Base-by-base conservation (phyloP, 2,888 invertebrate species). In the Cabera pusaria region DNA sequence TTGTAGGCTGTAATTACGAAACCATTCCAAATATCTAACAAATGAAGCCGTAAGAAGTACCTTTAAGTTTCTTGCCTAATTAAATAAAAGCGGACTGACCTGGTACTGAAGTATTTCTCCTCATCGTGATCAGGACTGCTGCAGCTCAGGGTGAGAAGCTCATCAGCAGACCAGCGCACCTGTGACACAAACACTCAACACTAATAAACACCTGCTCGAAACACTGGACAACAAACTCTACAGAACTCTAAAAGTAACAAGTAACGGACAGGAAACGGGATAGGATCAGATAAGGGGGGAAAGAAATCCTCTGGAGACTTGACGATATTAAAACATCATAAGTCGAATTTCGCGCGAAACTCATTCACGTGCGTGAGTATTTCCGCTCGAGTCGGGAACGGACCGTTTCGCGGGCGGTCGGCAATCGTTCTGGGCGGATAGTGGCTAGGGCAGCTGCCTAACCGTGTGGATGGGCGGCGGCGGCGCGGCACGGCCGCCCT, bases 401-500 rank as follows among this genome's bases (percentile, higher is more conserved):
- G 71, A 81, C 87, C 84, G 87, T 68, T 51, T 73, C 76, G 78
- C 56, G 65, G 70, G 81, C 82, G 77, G 72, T 65, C 78, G 72
- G 62, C 59, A 70, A 59, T 61, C 82, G 76, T 77, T 86, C 86
- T 86, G 85, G 83, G 81, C 80, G 81, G 82, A 75, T 69, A 72
- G 67, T 57, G 62, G 75, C 63, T 75, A 61, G 70, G 75, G 75
- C 73, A 69, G 73, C 56, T 38, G 61, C 52, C n/a, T n/a, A n/a
- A n/a, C n/a, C n/a, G n/a, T n/a, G 66, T 49, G 68, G 74, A 42
- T 85, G 89, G 58, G 72, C 82, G 61, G 90, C 78, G 59, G 86
- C 90, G 82, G 81, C 83, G 71, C 90, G 75, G 64, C 73, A 71
- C 72, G 69, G 80, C 79, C 87, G 90, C 72, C 90, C 90, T 69